These are phyloP conservation scores for Nerophis lumbriciformis DNA, from an alignment of 2,113 vertebrate genomes.

Conservation along the genomic window DNA sequence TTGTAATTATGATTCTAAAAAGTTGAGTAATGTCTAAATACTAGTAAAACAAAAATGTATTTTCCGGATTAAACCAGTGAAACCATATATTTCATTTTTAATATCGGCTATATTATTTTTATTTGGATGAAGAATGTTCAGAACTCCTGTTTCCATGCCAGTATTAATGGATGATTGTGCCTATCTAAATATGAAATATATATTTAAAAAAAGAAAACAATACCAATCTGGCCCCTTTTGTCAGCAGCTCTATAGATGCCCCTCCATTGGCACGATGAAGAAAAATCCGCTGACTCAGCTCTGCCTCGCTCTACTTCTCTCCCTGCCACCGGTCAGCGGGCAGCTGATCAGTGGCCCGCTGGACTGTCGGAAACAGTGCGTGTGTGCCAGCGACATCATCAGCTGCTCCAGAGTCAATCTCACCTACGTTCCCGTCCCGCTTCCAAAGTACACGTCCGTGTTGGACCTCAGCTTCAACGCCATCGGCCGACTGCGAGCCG, in stretches of 20 bases:
- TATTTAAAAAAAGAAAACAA: too few species aligned
- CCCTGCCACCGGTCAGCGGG: conserved; percentile 20
- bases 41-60: too few species aligned
- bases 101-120: too few species aligned
- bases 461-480: conserved; percentile 91
- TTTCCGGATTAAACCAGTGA: too few species aligned
- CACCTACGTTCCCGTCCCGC: conserved; percentile 59
- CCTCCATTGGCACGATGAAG: conserved; percentile 33
- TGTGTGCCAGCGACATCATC: conserved; percentile 93
- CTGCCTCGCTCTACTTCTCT: conserved; percentile 47
- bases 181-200: too few species aligned
- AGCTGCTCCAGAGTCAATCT: conserved; percentile 85
- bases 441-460: conserved; percentile 79
- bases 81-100: too few species aligned
- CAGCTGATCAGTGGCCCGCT: conserved; percentile 46
- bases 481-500: conserved; percentile 75
- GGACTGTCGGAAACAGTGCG: conserved; percentile 77
- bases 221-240: background rate
- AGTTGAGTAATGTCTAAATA: too few species aligned
- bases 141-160: too few species aligned
- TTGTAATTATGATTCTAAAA: too few species aligned
- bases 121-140: too few species aligned
- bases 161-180: too few species aligned
- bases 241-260: conserved; percentile 36
- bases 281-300: conserved; percentile 13